These are phyloP conservation scores for Macquaria australasica DNA, from an alignment of 2,113 vertebrate species.

Conservation along the genomic window DNA sequence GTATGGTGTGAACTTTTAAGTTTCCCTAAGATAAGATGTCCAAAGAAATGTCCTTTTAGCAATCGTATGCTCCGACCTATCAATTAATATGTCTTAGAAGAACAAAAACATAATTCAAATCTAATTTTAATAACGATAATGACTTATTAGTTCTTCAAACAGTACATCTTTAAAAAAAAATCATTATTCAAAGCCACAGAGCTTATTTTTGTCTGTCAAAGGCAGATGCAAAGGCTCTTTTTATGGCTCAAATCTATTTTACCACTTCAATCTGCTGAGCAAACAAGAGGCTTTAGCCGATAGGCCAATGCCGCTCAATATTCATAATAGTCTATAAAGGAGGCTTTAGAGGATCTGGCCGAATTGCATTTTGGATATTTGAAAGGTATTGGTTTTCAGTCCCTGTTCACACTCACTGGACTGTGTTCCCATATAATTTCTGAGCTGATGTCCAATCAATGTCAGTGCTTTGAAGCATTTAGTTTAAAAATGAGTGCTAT, in stretches of 20 bases:
- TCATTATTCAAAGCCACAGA: conserved; percentile 26
- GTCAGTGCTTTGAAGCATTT: conserved; percentile 11
- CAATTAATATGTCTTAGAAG: neutral
- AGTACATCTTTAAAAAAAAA: neutral
- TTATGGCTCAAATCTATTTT: conserved; percentile 51
- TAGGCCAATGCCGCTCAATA: conserved; percentile 40
- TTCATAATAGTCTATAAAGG: conserved; percentile 60
- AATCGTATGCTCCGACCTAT: neutral
- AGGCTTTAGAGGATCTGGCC: conserved; percentile 57
- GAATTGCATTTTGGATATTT: conserved; percentile 48
- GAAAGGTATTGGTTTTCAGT: conserved; percentile 15
- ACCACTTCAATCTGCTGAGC: conserved; percentile 62
- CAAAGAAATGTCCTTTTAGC: neutral
- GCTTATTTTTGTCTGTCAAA: conserved; percentile 37
- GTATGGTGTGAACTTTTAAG: neutral
- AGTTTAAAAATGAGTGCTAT: neutral
- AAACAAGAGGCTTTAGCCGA: conserved; percentile 59
- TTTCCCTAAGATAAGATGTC: conserved; percentile 23
- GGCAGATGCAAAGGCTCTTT: conserved; percentile 30
- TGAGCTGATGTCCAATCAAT: neutral
- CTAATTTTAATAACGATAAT: conserved; percentile 17
- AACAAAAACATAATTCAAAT: conserved; percentile 25
- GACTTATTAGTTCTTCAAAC: conserved; percentile 29
- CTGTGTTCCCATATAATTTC: neutral
- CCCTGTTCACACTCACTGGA: conserved; percentile 1